phyloP scores from a whole-genome alignment of 2,797 vertebrate genomes.

The Oceanodroma leucorhoa region DNA sequence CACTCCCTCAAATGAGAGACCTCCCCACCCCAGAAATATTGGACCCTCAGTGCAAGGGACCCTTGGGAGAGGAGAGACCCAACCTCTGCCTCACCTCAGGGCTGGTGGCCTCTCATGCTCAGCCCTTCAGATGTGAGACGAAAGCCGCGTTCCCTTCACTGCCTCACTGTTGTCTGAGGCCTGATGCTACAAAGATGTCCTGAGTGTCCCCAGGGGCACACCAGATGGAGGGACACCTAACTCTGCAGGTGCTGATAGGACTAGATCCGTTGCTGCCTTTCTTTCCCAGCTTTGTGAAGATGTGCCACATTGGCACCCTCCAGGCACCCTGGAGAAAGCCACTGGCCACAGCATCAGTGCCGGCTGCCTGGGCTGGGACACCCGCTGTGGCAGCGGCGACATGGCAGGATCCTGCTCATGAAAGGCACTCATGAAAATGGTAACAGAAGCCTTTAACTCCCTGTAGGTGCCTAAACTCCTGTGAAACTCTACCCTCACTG shows the following conservation, averaged over 20 bases:
- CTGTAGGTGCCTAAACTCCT: neutral
- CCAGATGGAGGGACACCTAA: neutral
- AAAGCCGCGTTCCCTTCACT: neutral
- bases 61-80: neutral
- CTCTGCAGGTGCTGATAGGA: neutral
- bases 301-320: neutral
- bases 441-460: neutral
- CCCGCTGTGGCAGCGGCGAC: neutral
- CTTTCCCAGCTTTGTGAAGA: neutral
- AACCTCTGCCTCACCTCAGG: neutral
- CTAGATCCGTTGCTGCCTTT: neutral
- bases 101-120: neutral
- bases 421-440: neutral
- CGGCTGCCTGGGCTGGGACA: neutral
- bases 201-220: neutral
- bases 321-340: neutral
- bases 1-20: neutral
- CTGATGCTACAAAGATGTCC: neutral
- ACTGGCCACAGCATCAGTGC: neutral
- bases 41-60: neutral
- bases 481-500: neutral
- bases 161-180: neutral
- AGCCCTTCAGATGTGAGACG: neutral
- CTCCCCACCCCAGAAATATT: neutral
- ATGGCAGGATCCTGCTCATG: neutral